These are phyloP conservation scores for Invenusta paracnida DNA, from an alignment of 2,888 invertebrate species.

Conservation along the genomic window DNA sequence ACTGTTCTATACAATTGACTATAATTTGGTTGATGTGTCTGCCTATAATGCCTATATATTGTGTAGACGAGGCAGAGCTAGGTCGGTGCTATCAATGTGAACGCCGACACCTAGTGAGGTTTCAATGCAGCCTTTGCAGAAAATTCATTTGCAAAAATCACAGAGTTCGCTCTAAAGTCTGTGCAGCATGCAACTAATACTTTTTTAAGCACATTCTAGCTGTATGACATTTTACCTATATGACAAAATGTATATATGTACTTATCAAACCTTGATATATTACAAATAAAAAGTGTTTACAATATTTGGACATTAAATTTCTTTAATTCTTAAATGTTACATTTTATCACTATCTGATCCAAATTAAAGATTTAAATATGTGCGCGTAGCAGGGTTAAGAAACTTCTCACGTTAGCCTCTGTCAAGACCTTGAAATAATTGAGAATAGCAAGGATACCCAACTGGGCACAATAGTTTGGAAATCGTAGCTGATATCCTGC, in stretches of 20 bases:
- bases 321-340: not conserved
- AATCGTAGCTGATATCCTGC: too few species aligned
- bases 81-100: not conserved
- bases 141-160: not conserved
- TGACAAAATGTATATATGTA: not conserved
- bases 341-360: not conserved
- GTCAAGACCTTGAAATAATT: too few species aligned
- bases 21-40: not conserved
- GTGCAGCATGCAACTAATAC: not conserved
- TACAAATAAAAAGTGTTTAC: not conserved
- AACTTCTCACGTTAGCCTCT: too few species aligned
- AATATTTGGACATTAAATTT: not conserved
- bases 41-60: not conserved
- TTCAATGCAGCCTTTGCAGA: not conserved
- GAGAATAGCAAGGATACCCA: too few species aligned
- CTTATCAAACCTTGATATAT: not conserved
- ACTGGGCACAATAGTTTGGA: too few species aligned
- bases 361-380: not conserved
- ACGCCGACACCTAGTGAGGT: not conserved
- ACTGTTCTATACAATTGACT: too few species aligned
- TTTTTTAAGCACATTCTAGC: not conserved
- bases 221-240: not conserved
- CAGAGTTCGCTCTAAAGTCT: not conserved
- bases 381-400: too few species aligned
- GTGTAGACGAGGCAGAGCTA: not conserved